A percentile compares a stretch with the other conserved stretches of the same genome.
Conservation (phyloP, 2,888 invertebrate species). For the Philopedon plagiatum region DNA sequence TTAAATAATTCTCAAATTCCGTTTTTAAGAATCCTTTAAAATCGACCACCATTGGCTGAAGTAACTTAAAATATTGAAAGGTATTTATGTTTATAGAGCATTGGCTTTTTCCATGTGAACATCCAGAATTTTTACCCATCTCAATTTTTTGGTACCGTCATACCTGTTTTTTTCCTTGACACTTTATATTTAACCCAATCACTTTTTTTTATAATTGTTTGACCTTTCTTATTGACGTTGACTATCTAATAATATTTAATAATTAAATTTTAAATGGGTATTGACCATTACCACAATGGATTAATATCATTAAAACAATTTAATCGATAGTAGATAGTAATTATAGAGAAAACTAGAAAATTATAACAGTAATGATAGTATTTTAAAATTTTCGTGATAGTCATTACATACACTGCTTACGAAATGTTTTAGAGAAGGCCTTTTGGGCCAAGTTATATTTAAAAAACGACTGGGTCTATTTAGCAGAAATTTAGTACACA, state of each 20-base stretch:
- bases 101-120: too few species aligned
- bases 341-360: conserved; percentile 30
- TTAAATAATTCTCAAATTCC: too few species aligned
- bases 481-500: too few species aligned
- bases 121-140: too few species aligned
- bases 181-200: neutral
- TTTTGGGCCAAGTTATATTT: too few species aligned
- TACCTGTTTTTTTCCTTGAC: neutral
- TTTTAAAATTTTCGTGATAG: conserved; percentile 27
- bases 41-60: too few species aligned
- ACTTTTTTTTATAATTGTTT: conserved; percentile 25
- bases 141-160: neutral
- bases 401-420: too few species aligned
- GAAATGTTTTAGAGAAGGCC: too few species aligned
- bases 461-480: too few species aligned
- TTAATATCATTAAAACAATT: conserved; percentile 35
- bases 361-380: neutral
- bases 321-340: conserved; percentile 36
- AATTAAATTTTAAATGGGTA: conserved; percentile 22
- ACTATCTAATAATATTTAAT: conserved; percentile 34
- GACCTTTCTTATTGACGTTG: conserved; percentile 33
- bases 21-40: too few species aligned
- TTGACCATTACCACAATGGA: conserved; percentile 29
- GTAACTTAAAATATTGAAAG: too few species aligned
- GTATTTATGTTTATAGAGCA: too few species aligned